These are phyloP conservation scores for Athene noctua DNA, from an alignment of 2,113 vertebrate species.

Conservation along the genomic window DNA sequence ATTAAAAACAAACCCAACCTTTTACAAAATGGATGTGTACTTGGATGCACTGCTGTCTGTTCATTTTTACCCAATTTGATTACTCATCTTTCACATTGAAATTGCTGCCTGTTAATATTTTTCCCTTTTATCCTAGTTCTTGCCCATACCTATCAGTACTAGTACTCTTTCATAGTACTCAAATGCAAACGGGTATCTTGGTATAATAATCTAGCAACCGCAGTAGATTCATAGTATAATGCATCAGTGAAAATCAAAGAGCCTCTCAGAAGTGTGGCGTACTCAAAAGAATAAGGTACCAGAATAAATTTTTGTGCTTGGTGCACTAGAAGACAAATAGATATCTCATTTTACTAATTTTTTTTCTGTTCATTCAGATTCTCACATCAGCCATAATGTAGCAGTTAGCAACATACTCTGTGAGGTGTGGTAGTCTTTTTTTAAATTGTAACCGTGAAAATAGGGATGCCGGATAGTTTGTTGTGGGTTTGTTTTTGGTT, in stretches of 20 bases:
- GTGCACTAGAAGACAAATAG: not conserved
- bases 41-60: not conserved
- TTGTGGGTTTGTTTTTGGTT: not conserved
- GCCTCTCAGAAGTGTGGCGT: not conserved
- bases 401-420: slow-evolving; percentile 13
- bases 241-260: not conserved
- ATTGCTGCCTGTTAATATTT: slow-evolving; percentile 5
- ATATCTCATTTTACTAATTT: not conserved
- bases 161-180: not conserved
- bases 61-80: slow-evolving; percentile 22
- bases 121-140: not conserved
- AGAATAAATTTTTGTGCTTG: not conserved
- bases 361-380: not conserved
- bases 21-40: not conserved
- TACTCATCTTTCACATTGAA: slow-evolving; percentile 1
- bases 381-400: not conserved
- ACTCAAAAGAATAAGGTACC: not conserved
- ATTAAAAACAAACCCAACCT: not conserved
- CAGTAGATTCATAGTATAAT: not conserved
- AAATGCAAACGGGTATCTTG: not conserved
- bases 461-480: not conserved
- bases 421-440: not conserved
- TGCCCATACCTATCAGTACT: not conserved
- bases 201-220: not conserved
- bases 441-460: not conserved